These are phyloP conservation scores for Drosophila arizonae DNA, from an alignment of 1,140 invertebrate genomes.

Conservation along the genomic window DNA sequence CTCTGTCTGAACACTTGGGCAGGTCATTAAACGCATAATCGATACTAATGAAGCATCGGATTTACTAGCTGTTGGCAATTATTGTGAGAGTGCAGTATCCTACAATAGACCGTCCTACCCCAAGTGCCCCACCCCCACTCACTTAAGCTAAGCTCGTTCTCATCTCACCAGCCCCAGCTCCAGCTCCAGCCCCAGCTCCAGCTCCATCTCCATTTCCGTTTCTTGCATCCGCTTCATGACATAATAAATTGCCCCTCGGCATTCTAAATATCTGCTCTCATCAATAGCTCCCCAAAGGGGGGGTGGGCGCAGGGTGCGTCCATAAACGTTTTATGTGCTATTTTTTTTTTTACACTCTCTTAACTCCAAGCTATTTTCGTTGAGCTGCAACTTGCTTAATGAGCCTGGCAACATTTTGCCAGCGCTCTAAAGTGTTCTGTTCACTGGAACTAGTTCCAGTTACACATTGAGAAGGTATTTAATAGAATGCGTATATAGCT, in stretches of 20 bases:
- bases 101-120: neutral
- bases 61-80: constrained; percentile 74
- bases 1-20: neutral
- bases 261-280: constrained; percentile 64
- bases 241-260: constrained; percentile 67
- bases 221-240: constrained; percentile 65
- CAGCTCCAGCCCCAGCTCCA: constrained; percentile 1
- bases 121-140: neutral
- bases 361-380: constrained; percentile 36
- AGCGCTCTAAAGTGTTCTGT: too few species aligned
- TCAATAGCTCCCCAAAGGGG: constrained; percentile 40
- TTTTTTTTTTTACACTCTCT: constrained; percentile 6
- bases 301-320: too few species aligned
- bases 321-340: constrained; percentile 68
- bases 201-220: constrained; percentile 9
- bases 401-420: constrained; percentile 44
- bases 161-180: neutral
- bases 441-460: constrained; percentile 26
- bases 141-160: neutral
- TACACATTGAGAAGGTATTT: neutral
- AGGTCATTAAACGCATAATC: constrained; percentile 75
- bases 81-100: constrained; percentile 54
- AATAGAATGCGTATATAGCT: too few species aligned
- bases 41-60: constrained; percentile 75
- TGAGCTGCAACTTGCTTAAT: constrained; percentile 55